Evolutionary conservation across 2,797 vertebrate species (phyloP).

Genomic region (Gymnocypris eckloni): DNA sequence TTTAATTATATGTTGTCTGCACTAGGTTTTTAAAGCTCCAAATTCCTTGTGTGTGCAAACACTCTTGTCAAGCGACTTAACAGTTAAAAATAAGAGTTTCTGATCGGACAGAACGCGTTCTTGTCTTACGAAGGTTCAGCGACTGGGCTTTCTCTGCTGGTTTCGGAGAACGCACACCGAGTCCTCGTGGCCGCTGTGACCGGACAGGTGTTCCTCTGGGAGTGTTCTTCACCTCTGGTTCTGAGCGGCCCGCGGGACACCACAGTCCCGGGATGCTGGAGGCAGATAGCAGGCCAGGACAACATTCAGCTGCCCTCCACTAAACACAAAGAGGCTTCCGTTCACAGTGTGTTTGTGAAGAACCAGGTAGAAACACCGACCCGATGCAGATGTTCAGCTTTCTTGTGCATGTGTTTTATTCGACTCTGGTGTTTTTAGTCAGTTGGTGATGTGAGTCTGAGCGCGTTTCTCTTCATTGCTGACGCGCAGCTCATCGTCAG

Average conservation of each 20-base stretch:
- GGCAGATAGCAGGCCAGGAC: slow-evolving; percentile 77
- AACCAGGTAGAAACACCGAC: slow-evolving; percentile 81
- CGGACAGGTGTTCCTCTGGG: slow-evolving; percentile 89
- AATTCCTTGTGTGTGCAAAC: too few species aligned
- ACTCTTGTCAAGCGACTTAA: too few species aligned
- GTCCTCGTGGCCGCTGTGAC: slow-evolving; percentile 79
- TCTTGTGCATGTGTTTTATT: background rate
- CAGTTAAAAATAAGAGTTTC: too few species aligned
- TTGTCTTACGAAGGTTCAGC: slow-evolving; percentile 65
- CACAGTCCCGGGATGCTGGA: slow-evolving; percentile 82
- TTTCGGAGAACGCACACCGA: slow-evolving; percentile 86
- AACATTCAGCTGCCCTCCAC: slow-evolving; percentile 78
- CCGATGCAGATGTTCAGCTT: background rate
- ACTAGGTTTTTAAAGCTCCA: too few species aligned
- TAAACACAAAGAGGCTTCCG: slow-evolving; percentile 86
- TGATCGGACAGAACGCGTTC: background rate
- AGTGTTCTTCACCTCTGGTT: slow-evolving; percentile 76
- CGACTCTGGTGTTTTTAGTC: slow-evolving; percentile 70
- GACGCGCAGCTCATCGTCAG: slow-evolving; percentile 81
- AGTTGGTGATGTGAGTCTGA: slow-evolving; percentile 87
- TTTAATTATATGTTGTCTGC: too few species aligned
- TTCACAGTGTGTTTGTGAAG: slow-evolving; percentile 83
- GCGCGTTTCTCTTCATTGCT: slow-evolving; percentile 86
- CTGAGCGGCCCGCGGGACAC: slow-evolving; percentile 69
- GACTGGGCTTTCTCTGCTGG: slow-evolving; percentile 77